phyloP scores from a whole-genome alignment of 2,797 vertebrate species.

The Salmo trutta region DNA sequence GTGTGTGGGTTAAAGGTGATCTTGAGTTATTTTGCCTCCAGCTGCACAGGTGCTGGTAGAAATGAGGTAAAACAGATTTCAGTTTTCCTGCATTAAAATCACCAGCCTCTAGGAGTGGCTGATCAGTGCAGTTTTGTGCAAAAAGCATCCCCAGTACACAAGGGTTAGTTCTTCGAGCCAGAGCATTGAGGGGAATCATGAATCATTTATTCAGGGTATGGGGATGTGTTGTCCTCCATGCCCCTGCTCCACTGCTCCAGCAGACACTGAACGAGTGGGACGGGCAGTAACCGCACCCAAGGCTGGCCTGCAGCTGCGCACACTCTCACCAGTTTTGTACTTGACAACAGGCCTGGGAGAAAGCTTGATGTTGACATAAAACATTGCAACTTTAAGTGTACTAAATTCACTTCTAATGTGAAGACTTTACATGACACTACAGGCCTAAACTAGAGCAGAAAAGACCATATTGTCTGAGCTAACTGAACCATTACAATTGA shows the following conservation, averaged over 20 bases:
- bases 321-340: conserved; percentile 7
- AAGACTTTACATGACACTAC: background rate
- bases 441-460: background rate
- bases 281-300: conserved; percentile 23
- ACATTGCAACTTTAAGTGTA: background rate
- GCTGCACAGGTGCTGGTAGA: too few species aligned
- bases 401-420: background rate
- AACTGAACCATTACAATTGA: too few species aligned
- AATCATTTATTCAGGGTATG: background rate
- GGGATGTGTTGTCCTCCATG: background rate
- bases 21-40: too few species aligned
- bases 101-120: too few species aligned
- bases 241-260: conserved; percentile 18
- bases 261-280: conserved; percentile 19
- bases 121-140: background rate
- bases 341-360: conserved; percentile 6
- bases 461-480: background rate
- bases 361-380: background rate
- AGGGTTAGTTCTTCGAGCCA: background rate
- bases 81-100: too few species aligned
- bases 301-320: conserved; percentile 25
- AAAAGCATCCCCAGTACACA: background rate
- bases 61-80: too few species aligned
- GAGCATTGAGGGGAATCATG: background rate
- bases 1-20: too few species aligned